A percentile compares a stretch with the other conserved stretches of the same genome.
Evolutionary conservation across 2,797 vertebrate genomes (phyloP).

Genomic region (Malurus splendens): DNA sequence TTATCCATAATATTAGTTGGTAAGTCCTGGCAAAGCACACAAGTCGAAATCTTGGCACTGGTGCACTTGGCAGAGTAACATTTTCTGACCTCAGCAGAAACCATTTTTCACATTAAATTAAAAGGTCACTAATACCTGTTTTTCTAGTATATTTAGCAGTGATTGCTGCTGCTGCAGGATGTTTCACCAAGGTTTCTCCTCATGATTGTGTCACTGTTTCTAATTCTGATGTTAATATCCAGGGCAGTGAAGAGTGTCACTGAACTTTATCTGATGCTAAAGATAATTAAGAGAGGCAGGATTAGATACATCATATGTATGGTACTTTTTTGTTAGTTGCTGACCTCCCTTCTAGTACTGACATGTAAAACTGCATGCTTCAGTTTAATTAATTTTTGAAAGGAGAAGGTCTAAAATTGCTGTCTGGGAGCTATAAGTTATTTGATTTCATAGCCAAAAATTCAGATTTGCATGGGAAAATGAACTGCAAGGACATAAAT

Average conservation of each 20-base stretch:
- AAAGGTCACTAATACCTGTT: background rate
- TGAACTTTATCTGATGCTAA: background rate
- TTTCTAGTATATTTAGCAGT: background rate
- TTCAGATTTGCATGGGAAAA: conserved; percentile 3
- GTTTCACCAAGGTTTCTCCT: background rate
- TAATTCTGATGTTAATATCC: background rate
- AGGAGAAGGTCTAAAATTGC: background rate
- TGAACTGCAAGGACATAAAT: background rate
- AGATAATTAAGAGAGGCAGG: background rate
- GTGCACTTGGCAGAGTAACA: background rate
- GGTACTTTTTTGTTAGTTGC: background rate
- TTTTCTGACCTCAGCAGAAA: background rate
- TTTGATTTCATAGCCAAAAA: background rate
- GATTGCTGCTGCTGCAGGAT: background rate
- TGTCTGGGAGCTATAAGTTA: background rate
- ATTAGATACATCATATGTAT: background rate
- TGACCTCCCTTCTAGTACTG: background rate
- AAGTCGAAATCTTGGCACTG: background rate
- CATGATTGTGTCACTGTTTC: background rate
- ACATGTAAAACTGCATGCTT: background rate
- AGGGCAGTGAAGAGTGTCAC: background rate
- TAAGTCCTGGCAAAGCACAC: background rate
- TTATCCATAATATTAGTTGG: background rate
- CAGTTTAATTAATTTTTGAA: conserved; percentile 15
- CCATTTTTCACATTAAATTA: background rate